phyloP scores from a whole-genome alignment of 2,888 invertebrate species.

The Erannis defoliaria region DNA sequence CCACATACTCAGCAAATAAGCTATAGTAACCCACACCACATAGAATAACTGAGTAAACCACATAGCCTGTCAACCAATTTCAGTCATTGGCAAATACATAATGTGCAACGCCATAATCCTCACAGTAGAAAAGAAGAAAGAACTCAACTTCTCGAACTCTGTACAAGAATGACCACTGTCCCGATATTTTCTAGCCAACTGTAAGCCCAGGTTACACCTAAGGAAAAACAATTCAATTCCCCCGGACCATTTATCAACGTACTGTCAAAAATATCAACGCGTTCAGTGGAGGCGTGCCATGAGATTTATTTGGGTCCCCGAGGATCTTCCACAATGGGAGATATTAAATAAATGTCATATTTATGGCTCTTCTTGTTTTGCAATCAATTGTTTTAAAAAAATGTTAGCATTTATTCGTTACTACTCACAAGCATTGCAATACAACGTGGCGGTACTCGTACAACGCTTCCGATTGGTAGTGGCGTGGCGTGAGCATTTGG shows the following conservation, averaged over 20 bases:
- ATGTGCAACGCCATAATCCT: too few relatives aligned
- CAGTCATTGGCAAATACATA: too few relatives aligned
- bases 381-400: slow-evolving; percentile 46
- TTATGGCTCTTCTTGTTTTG: slow-evolving; percentile 54
- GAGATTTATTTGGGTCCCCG: slow-evolving; percentile 36
- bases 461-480: too few relatives aligned
- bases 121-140: too few relatives aligned
- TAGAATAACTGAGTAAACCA: too few relatives aligned
- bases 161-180: neutral
- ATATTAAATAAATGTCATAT: slow-evolving; percentile 54
- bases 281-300: slow-evolving; percentile 21
- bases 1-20: too few relatives aligned
- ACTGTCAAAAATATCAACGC: slow-evolving; percentile 52
- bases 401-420: too few relatives aligned
- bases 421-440: too few relatives aligned
- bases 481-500: too few relatives aligned
- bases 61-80: too few relatives aligned
- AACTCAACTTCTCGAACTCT: neutral
- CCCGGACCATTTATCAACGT: slow-evolving; percentile 43
- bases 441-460: too few relatives aligned
- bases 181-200: neutral
- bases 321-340: slow-evolving; percentile 38
- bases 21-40: too few relatives aligned
- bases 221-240: slow-evolving; percentile 30
- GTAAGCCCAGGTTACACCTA: neutral